Evolutionary conservation across 2,888 invertebrate species (phyloP), one percentile per base, ranked within the genome.

Genomic region (Cerastoderma edule): DNA sequence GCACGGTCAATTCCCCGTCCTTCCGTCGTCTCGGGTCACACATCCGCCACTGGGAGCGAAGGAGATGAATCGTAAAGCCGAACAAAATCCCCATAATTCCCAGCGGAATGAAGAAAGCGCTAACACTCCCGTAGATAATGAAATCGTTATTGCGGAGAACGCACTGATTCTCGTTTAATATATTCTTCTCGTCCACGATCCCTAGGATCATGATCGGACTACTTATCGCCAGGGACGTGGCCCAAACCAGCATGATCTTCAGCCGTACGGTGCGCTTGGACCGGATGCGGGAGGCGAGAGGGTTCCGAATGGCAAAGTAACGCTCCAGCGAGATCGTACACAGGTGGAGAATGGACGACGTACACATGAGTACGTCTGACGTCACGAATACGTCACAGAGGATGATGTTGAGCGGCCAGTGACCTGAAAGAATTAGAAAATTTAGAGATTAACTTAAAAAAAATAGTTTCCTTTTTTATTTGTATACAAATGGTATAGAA

Each of bases 91-190:
- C 94, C 98, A 99, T 99, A 85, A 99, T 97, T 56, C 96, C 95
- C 83, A 99, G 94, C 0, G 99, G 99, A 80, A 99, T 97, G 94
- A 98, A 98, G 94, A 99, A 99, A 86, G 98, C 97, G 88, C 98
- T 96, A 88, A 98, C 96, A 72, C 98, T 98, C 33, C 98, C 99
- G 87, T 97, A 97, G 75, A 97, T 95, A 93, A 97, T 90, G 85
- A 93, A 93, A 76, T 91, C 88, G 28, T 90, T 80, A 79, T 92
- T 92, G 74, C 81, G 85, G 16, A 94, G 93, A 68, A 91, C 91
- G 86, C 94, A 94, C 28, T 87, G 1, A 95, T 95, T 4, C 95
- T 96, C 93, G 95, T 83, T 75, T 22, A 91, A 80, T 28, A 92
- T 86, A 83, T 91, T 96, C 53, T 95, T 94, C 83, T 95, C 95